A percentile compares a stretch with the other conserved stretches of the same genome.
These are phyloP conservation scores for Bombus huntii DNA, from an alignment of 1,140 invertebrate genomes.

Conservation along the genomic window DNA sequence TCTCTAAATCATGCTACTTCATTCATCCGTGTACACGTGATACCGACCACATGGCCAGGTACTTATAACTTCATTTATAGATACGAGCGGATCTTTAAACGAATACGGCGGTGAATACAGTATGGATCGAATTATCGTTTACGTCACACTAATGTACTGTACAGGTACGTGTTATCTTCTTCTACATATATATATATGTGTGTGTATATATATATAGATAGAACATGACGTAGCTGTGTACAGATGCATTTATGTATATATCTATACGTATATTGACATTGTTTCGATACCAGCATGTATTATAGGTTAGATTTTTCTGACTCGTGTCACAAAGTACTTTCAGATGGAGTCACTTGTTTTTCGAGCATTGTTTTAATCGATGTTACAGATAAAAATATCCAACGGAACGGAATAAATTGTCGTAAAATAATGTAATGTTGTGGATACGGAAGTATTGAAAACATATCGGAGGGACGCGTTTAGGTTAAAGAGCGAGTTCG, in stretches of 20 bases:
- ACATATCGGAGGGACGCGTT: background rate
- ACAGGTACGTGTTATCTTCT: slow-evolving; percentile 6
- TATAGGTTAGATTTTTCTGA: slow-evolving; percentile 25
- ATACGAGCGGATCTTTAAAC: slow-evolving; percentile 9
- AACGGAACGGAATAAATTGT: background rate
- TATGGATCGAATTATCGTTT: slow-evolving; percentile 38
- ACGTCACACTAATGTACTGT: slow-evolving; percentile 29
- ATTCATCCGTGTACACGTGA: slow-evolving; percentile 52
- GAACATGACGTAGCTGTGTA: background rate
- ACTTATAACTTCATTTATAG: slow-evolving; percentile 33
- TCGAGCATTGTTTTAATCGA: background rate
- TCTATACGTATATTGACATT: background rate
- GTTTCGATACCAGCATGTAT: background rate
- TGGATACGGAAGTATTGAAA: background rate
- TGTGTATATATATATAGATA: background rate
- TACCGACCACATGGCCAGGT: slow-evolving; percentile 49
- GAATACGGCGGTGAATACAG: slow-evolving; percentile 23
- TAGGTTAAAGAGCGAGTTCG: slow-evolving; percentile 1
- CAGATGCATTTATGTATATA: background rate
- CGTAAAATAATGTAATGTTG: background rate
- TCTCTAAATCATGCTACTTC: slow-evolving; percentile 44
- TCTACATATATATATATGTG: background rate
- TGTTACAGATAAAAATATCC: background rate
- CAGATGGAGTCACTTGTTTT: background rate
- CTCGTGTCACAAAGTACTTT: background rate